phyloP scores from a whole-genome alignment of 2,113 vertebrate genomes.

The Lepus timidus region DNA sequence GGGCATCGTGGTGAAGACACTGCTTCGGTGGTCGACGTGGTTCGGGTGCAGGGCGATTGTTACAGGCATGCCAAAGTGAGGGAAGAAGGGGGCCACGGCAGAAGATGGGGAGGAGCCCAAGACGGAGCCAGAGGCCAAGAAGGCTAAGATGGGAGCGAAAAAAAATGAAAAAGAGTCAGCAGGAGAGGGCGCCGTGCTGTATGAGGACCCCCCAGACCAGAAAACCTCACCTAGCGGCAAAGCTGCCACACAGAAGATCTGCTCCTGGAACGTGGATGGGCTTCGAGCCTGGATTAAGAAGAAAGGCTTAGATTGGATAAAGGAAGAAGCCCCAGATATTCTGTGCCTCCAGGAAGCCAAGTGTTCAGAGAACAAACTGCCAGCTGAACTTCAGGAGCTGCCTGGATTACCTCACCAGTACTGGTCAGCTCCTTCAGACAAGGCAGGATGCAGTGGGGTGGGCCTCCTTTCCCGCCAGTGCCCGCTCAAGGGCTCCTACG shows the following conservation, averaged over 20 bases:
- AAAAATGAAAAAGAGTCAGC: constrained; percentile 80
- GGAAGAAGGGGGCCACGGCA: constrained; percentile 88
- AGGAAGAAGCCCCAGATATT: constrained; percentile 93
- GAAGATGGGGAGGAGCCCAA: constrained; percentile 83
- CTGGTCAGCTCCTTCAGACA: constrained; percentile 92
- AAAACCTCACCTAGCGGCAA: constrained; percentile 89
- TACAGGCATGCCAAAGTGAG: constrained; percentile 91
- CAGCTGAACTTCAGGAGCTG: constrained; percentile 91
- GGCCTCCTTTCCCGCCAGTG: constrained; percentile 93
- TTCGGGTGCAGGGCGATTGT: constrained; percentile 6
- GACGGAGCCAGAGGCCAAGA: constrained; percentile 89
- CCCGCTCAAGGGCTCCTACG: constrained; percentile 92
- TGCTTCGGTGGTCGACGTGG: constrained; percentile 43
- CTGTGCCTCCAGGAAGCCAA: constrained; percentile 96
- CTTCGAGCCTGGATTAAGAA: constrained; percentile 96
- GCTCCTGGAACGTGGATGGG: constrained; percentile 96
- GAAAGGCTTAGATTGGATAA: constrained; percentile 94
- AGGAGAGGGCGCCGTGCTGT: constrained; percentile 89
- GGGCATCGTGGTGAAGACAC: constrained; percentile 5
- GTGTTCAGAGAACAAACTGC: constrained; percentile 92
- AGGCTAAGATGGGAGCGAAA: constrained; percentile 83
- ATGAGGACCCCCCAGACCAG: constrained; percentile 93
- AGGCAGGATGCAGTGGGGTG: constrained; percentile 94
- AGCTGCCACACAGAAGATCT: constrained; percentile 91
- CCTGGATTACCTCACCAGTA: constrained; percentile 93